These are phyloP conservation scores for Cephus pulcher DNA, from an alignment of 2,888 invertebrate species.

Conservation along the genomic window DNA sequence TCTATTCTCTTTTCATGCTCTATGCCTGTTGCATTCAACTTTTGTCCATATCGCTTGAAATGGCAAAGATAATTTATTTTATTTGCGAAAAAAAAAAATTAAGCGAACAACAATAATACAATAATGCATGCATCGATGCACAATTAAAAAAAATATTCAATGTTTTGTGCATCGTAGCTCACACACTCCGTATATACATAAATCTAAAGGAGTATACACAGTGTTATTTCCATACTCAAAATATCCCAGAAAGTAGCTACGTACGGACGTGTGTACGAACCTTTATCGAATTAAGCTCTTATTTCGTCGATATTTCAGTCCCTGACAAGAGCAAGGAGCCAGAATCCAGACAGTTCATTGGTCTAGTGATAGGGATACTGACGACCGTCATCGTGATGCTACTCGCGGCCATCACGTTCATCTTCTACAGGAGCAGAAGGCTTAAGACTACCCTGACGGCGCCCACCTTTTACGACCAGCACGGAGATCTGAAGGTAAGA, in stretches of 20 bases:
- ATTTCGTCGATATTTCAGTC: slow-evolving; percentile 44
- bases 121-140: too few species aligned
- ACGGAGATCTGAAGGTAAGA: slow-evolving; percentile 59
- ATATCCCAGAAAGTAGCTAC: background rate
- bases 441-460: slow-evolving; percentile 65
- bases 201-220: too few species aligned
- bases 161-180: too few species aligned
- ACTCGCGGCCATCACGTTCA: slow-evolving; percentile 77
- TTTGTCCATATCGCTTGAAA: too few species aligned
- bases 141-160: too few species aligned
- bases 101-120: too few species aligned
- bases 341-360: slow-evolving; percentile 73
- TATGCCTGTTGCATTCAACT: too few species aligned
- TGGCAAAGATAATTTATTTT: too few species aligned
- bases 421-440: slow-evolving; percentile 75
- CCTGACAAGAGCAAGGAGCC: slow-evolving; percentile 70
- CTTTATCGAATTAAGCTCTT: background rate
- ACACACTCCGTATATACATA: too few species aligned
- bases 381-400: slow-evolving; percentile 79
- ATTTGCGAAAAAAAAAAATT: too few species aligned
- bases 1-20: too few species aligned
- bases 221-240: too few species aligned
- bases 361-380: slow-evolving; percentile 77
- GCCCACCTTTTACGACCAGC: slow-evolving; percentile 55
- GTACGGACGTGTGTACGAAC: background rate